Evolutionary conservation across 1,140 invertebrate species (phyloP).

Genomic region (Condylostylus longicornis): DNA sequence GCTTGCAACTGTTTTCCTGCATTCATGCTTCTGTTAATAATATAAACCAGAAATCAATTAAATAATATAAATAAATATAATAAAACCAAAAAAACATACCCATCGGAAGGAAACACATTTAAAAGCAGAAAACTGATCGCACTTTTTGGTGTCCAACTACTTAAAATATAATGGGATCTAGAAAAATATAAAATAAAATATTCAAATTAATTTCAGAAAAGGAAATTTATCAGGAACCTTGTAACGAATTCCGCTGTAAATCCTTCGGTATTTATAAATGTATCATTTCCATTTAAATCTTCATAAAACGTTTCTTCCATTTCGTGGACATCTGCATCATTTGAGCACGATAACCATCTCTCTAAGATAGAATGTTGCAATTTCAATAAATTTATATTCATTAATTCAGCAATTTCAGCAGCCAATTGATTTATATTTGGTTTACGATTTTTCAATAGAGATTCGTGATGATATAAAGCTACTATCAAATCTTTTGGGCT

Average conservation of each 20-base stretch:
- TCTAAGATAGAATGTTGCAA: conserved; percentile 24
- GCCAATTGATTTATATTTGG: conserved; percentile 38
- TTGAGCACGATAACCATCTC: conserved; percentile 26
- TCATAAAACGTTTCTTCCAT: conserved; percentile 27
- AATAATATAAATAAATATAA: background rate
- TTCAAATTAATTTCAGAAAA: background rate
- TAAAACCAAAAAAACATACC: conserved; percentile 14
- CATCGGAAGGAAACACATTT: conserved; percentile 19
- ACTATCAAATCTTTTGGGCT: conserved; percentile 39
- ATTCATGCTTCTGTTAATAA: conserved; percentile 14
- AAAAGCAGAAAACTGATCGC: conserved; percentile 21
- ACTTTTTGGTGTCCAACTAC: conserved; percentile 21
- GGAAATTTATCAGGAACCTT: background rate
- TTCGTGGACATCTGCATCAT: conserved; percentile 17
- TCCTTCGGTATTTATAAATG: conserved; percentile 4
- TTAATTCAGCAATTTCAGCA: conserved; percentile 37
- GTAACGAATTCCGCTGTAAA: conserved; percentile 22
- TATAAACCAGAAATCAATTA: background rate
- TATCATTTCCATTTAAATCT: conserved; percentile 16
- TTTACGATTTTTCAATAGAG: conserved; percentile 34
- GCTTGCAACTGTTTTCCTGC: conserved; percentile 28
- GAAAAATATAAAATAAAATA: conserved; percentile 6
- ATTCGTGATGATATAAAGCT: conserved; percentile 37
- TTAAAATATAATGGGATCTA: conserved; percentile 25
- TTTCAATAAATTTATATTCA: conserved; percentile 16